Conservation (phyloP, 2,113 vertebrate genomes). For the Nestor notabilis region DNA sequence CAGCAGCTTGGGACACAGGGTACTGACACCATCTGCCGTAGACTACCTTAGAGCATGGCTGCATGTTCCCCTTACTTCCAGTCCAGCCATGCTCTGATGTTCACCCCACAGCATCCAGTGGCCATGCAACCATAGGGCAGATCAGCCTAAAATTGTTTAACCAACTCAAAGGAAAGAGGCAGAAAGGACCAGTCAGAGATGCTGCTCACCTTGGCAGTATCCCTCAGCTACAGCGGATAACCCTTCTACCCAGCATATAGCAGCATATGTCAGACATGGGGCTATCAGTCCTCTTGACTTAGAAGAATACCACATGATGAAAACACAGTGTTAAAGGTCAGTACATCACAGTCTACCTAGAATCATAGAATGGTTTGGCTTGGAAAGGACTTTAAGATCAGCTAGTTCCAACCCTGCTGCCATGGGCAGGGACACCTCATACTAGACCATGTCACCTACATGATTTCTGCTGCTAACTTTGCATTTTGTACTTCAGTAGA, state of each 20-base stretch:
- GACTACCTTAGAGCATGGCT: not conserved
- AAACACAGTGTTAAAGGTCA: not conserved
- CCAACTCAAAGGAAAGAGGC: not conserved
- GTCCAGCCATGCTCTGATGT: not conserved
- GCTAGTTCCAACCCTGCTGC: not conserved
- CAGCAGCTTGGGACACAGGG: not conserved
- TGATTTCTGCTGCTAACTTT: not conserved
- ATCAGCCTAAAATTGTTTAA: not conserved
- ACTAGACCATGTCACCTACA: not conserved
- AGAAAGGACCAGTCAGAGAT: not conserved
- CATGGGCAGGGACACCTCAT: not conserved
- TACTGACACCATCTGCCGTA: fast-evolving
- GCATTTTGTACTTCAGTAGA: not conserved
- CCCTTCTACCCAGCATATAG: not conserved
- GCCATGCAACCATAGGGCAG: not conserved
- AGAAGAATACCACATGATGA: fast-evolving
- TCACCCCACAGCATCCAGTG: not conserved
- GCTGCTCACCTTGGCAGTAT: not conserved
- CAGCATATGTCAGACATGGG: fast-evolving
- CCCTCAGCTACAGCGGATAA: not conserved
- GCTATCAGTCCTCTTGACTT: not conserved
- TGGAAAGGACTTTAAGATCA: not conserved
- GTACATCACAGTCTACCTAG: not conserved
- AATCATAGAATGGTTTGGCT: not conserved
- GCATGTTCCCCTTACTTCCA: not conserved